Evolutionary conservation across 1,140 invertebrate species (phyloP).

Genomic region (Trachymyrmex septentrionalis): DNA sequence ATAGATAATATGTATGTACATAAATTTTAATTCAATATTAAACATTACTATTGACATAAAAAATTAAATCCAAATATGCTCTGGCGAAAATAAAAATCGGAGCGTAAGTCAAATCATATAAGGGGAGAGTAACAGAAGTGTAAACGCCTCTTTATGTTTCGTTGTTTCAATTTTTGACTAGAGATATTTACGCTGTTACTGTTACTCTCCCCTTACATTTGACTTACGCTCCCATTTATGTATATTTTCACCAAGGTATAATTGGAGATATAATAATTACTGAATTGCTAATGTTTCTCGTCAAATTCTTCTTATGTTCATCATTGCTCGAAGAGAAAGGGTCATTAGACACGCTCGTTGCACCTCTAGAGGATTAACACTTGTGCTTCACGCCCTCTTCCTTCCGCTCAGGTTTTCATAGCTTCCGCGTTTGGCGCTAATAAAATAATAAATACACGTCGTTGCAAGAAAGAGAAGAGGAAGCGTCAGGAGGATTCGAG

Average conservation of each 20-base stretch:
- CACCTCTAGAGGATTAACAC: conserved; percentile 47
- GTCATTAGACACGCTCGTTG: conserved; percentile 6
- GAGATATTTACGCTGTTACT: too few relatives aligned
- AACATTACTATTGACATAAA: too few relatives aligned
- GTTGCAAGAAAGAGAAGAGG: conserved; percentile 58
- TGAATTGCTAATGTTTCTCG: neutral
- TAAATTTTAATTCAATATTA: too few relatives aligned
- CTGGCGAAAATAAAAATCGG: too few relatives aligned
- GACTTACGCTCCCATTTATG: too few relatives aligned
- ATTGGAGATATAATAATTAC: neutral
- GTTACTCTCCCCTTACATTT: too few relatives aligned
- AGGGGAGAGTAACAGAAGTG: too few relatives aligned
- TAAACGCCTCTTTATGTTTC: too few relatives aligned
- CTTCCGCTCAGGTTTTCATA: conserved; percentile 55
- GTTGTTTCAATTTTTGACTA: too few relatives aligned
- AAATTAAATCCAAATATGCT: too few relatives aligned
- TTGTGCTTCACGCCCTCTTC: conserved; percentile 35
- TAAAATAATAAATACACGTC: conserved; percentile 79
- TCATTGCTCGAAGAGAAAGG: neutral
- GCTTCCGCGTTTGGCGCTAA: conserved; percentile 69
- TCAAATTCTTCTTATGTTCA: neutral
- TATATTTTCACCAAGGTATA: neutral
- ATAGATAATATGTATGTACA: too few relatives aligned
- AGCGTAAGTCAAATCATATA: too few relatives aligned
- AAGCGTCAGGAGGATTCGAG: conserved; percentile 64